Percentiles rank a stretch among this genome's conserved stretches.
Conservation (phyloP, 1,140 invertebrate genomes). For the Drosophila miranda region DNA sequence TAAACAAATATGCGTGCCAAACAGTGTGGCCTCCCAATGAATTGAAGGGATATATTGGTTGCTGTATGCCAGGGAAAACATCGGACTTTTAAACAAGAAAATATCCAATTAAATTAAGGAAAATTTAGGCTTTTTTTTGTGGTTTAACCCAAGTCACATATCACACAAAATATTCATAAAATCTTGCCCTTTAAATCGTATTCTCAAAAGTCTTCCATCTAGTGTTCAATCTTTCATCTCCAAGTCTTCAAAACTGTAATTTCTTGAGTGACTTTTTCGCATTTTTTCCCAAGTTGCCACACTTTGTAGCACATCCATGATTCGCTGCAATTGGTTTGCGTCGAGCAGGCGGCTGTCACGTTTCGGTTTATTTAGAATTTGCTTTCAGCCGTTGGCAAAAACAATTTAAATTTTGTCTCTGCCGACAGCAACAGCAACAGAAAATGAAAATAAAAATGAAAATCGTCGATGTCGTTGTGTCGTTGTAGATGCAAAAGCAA, state of each 20-base stretch:
- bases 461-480: constrained; percentile 22
- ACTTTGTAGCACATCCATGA: constrained; percentile 25
- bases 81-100: neutral
- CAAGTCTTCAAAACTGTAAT: too few relatives aligned
- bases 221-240: too few relatives aligned
- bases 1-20: constrained; percentile 75
- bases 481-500: constrained; percentile 57
- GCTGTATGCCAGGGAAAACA: neutral
- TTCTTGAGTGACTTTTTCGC: too few relatives aligned
- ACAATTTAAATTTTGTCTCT: constrained; percentile 79
- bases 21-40: constrained; percentile 20
- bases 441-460: constrained; percentile 54
- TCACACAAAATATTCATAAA: too few relatives aligned
- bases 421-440: constrained; percentile 33
- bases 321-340: constrained; percentile 47
- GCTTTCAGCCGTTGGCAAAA: constrained; percentile 66
- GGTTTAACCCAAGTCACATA: too few relatives aligned
- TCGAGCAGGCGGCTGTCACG: constrained; percentile 50
- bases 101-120: too few relatives aligned
- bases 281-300: too few relatives aligned
- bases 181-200: too few relatives aligned
- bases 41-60: constrained; percentile 12
- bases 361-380: constrained; percentile 62
- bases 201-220: neutral
- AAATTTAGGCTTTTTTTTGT: too few relatives aligned